phyloP scores from a whole-genome alignment of 2,113 vertebrate genomes.

The Terrapene triunguis region DNA sequence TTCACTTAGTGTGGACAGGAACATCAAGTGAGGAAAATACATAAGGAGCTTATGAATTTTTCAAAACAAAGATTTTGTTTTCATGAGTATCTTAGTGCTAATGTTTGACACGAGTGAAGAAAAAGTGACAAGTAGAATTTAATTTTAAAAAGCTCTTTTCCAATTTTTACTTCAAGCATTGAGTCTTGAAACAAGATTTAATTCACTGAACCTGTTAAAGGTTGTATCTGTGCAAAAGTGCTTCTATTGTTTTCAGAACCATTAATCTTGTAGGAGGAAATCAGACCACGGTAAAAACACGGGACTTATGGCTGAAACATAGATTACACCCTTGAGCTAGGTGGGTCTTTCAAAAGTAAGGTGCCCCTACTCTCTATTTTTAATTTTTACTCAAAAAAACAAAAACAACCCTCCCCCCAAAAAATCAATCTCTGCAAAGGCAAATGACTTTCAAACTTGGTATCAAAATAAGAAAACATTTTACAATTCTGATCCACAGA shows the following conservation, averaged over 20 bases:
- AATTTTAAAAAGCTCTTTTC: neutral
- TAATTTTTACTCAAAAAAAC: neutral
- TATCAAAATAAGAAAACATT: slow-evolving; percentile 13
- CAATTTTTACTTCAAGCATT: neutral
- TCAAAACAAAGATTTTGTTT: slow-evolving; percentile 5
- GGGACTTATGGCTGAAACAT: neutral
- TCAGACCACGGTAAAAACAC: neutral
- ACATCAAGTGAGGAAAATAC: neutral
- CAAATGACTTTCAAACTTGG: slow-evolving; percentile 1
- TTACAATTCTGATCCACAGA: neutral
- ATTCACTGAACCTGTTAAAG: neutral
- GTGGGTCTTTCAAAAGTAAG: neutral
- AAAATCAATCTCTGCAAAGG: neutral
- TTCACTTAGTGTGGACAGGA: neutral
- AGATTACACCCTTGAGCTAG: neutral
- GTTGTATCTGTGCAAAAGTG: neutral
- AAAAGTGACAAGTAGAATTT: neutral
- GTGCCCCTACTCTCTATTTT: neutral
- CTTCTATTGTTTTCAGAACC: slow-evolving; percentile 10
- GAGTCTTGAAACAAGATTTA: neutral
- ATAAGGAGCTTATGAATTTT: neutral
- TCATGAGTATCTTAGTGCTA: neutral
- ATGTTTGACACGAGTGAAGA: neutral
- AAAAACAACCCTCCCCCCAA: neutral
- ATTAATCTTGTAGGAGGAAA: neutral